Conservation (phyloP, 2,113 vertebrate species). For the Pachypanchax playfairii region DNA sequence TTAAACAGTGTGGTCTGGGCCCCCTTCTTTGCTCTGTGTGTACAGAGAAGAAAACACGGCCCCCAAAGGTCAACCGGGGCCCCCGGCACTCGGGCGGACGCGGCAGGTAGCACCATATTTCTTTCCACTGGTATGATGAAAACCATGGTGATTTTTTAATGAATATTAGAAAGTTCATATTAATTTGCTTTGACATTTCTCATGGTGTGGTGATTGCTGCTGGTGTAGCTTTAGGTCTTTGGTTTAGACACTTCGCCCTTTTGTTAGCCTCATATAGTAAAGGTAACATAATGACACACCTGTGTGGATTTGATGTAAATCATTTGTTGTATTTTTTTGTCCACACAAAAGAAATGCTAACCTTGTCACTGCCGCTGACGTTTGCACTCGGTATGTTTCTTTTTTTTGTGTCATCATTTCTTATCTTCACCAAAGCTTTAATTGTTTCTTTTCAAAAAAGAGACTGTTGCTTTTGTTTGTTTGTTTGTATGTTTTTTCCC, state of each 20-base stretch:
- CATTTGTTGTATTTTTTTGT: too few relatives aligned
- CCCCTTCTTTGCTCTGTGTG: slow-evolving; percentile 80
- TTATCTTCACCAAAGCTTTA: slow-evolving; percentile 16
- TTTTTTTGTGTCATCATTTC: slow-evolving; percentile 42
- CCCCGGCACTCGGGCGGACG: slow-evolving; percentile 74
- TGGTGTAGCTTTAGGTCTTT: slow-evolving; percentile 62
- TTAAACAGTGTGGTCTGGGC: slow-evolving; percentile 79
- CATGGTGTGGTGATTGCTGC: slow-evolving; percentile 60
- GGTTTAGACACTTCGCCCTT: slow-evolving; percentile 50
- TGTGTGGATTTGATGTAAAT: slow-evolving; percentile 13
- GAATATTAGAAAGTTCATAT: slow-evolving; percentile 54
- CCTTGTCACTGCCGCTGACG: slow-evolving; percentile 79
- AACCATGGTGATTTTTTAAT: slow-evolving; percentile 73
- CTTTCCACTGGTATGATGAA: slow-evolving; percentile 82
- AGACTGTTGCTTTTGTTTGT: background rate
- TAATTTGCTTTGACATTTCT: slow-evolving; percentile 65
- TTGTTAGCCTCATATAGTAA: slow-evolving; percentile 34
- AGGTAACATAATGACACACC: slow-evolving; percentile 59
- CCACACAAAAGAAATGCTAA: slow-evolving; percentile 84
- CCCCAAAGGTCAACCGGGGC: slow-evolving; percentile 81
- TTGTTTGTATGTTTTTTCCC: background rate
- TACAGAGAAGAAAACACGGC: slow-evolving; percentile 81
- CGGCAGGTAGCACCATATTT: slow-evolving; percentile 82
- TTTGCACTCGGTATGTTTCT: slow-evolving; percentile 27
- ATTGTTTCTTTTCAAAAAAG: slow-evolving; percentile 11